Conservation (phyloP, 2,888 invertebrate species). For the Watsonalla cultraria region DNA sequence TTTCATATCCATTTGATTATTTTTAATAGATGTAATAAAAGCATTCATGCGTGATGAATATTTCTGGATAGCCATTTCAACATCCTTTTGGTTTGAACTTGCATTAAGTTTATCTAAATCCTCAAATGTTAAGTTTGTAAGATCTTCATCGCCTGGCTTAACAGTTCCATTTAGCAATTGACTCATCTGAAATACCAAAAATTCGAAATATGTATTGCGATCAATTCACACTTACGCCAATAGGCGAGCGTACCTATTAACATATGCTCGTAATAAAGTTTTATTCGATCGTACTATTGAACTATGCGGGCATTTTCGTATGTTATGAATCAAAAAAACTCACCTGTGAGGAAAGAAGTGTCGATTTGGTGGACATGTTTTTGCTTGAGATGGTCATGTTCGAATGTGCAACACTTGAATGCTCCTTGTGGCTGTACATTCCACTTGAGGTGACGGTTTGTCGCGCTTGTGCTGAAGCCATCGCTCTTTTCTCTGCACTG, state of each 20-base stretch:
- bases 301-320: not conserved
- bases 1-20: constrained; percentile 77
- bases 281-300: constrained; percentile 4
- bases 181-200: constrained; percentile 74
- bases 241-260: constrained; percentile 21
- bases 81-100: constrained; percentile 86
- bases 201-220: constrained; percentile 13
- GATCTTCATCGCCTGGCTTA: constrained; percentile 84
- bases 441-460: constrained; percentile 89
- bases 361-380: constrained; percentile 83
- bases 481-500: constrained; percentile 88
- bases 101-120: constrained; percentile 88
- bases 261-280: constrained; percentile 4
- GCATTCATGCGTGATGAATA: constrained; percentile 87
- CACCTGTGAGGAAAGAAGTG: constrained; percentile 78
- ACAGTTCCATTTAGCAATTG: constrained; percentile 82
- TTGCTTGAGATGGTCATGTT: constrained; percentile 88
- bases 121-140: constrained; percentile 82
- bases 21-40: constrained; percentile 84
- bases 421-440: constrained; percentile 85
- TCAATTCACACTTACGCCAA: constrained; percentile 17
- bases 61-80: constrained; percentile 88
- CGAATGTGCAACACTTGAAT: constrained; percentile 86
- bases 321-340: constrained; percentile 8
- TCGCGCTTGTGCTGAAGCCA: constrained; percentile 86